Percentiles rank a stretch among this genome's conserved stretches.
Conservation (phyloP, 2,888 invertebrate genomes). For the Rhagonycha lutea region DNA sequence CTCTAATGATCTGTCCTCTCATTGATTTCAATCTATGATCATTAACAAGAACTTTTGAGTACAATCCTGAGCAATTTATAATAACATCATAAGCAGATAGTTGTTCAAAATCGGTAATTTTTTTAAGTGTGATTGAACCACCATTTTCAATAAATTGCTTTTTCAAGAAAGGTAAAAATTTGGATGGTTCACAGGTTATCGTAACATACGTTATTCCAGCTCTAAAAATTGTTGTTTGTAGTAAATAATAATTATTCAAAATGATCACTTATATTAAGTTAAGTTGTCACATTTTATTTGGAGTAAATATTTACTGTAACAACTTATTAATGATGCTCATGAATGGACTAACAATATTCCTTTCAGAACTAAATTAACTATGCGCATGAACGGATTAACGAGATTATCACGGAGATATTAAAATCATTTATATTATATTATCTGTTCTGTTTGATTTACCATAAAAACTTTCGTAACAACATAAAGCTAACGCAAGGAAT, state of each 20-base stretch:
- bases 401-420: too few species aligned
- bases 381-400: too few species aligned
- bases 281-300: neutral
- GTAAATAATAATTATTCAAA: neutral
- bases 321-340: neutral
- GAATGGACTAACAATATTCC: neutral
- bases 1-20: slow-evolving; percentile 75
- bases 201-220: slow-evolving; percentile 68
- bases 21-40: slow-evolving; percentile 68
- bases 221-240: slow-evolving; percentile 49
- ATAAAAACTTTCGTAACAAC: too few species aligned
- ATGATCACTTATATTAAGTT: too few species aligned
- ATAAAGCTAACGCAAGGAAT: too few species aligned
- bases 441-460: too few species aligned
- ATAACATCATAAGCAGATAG: slow-evolving; percentile 63
- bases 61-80: slow-evolving; percentile 80
- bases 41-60: slow-evolving; percentile 63
- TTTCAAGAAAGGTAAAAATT: slow-evolving; percentile 70
- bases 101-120: slow-evolving; percentile 60
- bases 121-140: slow-evolving; percentile 59
- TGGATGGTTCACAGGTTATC: slow-evolving; percentile 68
- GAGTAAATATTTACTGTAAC: too few species aligned
- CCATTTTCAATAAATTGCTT: slow-evolving; percentile 63
- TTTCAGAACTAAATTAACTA: too few species aligned
- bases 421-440: too few species aligned